Conservation (phyloP, 2,113 vertebrate genomes). For the Illadopsis cleaveri region DNA sequence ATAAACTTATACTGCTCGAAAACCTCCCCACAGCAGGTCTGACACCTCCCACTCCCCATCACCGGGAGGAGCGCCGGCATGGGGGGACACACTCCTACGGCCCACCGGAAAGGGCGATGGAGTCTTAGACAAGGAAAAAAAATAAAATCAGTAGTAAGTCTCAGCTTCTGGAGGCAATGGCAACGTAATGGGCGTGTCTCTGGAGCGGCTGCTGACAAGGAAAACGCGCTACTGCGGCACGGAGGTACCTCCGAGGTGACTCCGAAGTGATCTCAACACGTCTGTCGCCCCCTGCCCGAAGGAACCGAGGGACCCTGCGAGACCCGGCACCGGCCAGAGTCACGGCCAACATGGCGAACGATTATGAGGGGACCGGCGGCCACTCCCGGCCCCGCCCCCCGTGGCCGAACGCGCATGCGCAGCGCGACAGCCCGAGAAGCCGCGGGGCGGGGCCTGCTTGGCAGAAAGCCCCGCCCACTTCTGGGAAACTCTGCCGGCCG, state of each 20-base stretch:
- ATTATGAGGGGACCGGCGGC: fast-evolving
- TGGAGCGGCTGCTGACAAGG: neutral
- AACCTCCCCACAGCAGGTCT: neutral
- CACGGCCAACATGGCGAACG: neutral
- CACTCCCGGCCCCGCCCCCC: neutral
- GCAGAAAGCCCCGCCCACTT: neutral
- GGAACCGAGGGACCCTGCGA: fast-evolving
- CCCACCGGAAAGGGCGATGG: too few relatives aligned
- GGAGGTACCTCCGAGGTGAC: neutral
- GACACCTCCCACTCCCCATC: neutral
- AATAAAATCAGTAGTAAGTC: fast-evolving
- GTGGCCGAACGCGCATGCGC: neutral
- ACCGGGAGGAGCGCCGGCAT: too few relatives aligned
- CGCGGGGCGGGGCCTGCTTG: neutral
- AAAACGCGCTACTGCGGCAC: neutral
- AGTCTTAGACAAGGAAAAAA: neutral
- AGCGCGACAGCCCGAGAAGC: fast-evolving
- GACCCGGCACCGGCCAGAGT: fast-evolving
- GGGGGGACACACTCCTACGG: neutral
- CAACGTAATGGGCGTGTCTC: too few relatives aligned
- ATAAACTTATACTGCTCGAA: neutral
- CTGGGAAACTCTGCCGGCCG: neutral
- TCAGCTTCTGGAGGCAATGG: neutral
- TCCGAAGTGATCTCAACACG: neutral
- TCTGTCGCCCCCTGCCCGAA: neutral